These are phyloP conservation scores for Saxidomus purpurata DNA, from an alignment of 1,140 invertebrate genomes.

Conservation along the genomic window DNA sequence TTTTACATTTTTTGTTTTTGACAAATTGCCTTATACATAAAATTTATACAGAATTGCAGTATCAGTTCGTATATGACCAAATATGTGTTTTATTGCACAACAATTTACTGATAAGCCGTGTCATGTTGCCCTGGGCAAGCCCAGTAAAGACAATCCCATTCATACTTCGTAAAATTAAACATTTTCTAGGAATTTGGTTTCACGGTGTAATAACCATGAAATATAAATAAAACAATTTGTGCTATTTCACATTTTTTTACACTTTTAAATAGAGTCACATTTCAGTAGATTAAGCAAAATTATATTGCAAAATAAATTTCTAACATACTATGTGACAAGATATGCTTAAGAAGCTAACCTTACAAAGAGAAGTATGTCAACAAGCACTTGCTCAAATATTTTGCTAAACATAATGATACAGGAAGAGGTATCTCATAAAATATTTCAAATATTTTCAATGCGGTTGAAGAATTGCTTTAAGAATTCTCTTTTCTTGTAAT, in stretches of 20 bases:
- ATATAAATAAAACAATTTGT: too few relatives aligned
- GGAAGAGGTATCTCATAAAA: neutral
- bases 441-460: constrained; percentile 19
- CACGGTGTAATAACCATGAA: neutral
- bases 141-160: too few relatives aligned
- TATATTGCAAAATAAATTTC: neutral
- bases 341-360: neutral
- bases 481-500: too few relatives aligned
- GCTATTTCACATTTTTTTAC: too few relatives aligned
- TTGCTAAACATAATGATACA: neutral
- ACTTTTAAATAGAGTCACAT: neutral
- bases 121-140: too few relatives aligned
- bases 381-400: neutral
- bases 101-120: too few relatives aligned
- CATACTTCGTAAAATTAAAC: too few relatives aligned
- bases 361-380: neutral
- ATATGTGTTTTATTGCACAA: too few relatives aligned
- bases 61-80: too few relatives aligned
- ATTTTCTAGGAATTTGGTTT: neutral
- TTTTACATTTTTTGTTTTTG: too few relatives aligned
- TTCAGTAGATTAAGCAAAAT: neutral
- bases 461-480: neutral
- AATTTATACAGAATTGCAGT: too few relatives aligned
- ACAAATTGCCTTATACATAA: too few relatives aligned
- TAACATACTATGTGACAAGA: neutral